Conservation (phyloP, 1,140 invertebrate species). For the Zaprionus lachaisei region DNA sequence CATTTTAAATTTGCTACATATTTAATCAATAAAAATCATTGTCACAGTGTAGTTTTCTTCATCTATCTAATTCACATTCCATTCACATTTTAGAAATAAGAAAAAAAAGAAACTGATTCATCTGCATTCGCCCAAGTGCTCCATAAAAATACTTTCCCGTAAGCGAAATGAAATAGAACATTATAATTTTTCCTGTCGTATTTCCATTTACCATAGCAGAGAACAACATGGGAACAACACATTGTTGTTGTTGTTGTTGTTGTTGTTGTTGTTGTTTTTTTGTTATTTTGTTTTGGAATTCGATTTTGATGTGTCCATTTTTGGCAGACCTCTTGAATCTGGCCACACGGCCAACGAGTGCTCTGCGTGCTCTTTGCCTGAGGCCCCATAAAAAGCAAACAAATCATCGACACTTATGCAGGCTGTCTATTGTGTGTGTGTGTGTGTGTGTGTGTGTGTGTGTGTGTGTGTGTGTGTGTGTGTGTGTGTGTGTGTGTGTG, state of each 20-base stretch:
- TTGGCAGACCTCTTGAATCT: constrained; percentile 34
- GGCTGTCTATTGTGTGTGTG: neutral
- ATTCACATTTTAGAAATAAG: neutral
- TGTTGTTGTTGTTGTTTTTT: constrained; percentile 20
- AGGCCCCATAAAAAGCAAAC: constrained; percentile 8
- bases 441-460: neutral
- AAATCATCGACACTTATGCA: constrained; percentile 28
- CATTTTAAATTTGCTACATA: neutral
- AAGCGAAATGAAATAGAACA: neutral
- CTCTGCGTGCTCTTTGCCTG: neutral
- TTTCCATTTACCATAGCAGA: constrained; percentile 2
- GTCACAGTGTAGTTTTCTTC: neutral
- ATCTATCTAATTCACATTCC: constrained; percentile 2
- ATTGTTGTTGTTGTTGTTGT: neutral
- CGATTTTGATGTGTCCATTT: constrained; percentile 35
- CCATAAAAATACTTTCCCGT: constrained; percentile 2
- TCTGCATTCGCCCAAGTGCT: neutral
- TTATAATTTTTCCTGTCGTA: constrained; percentile 6
- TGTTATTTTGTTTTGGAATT: constrained; percentile 24
- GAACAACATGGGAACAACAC: neutral
- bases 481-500: neutral
- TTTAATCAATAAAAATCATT: neutral
- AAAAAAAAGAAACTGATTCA: neutral
- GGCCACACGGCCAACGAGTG: constrained; percentile 10
- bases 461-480: neutral